Percentiles rank a stretch among this genome's conserved stretches.
phyloP scores from a whole-genome alignment of 2,888 invertebrate species.

The Napeogenes sylphis region DNA sequence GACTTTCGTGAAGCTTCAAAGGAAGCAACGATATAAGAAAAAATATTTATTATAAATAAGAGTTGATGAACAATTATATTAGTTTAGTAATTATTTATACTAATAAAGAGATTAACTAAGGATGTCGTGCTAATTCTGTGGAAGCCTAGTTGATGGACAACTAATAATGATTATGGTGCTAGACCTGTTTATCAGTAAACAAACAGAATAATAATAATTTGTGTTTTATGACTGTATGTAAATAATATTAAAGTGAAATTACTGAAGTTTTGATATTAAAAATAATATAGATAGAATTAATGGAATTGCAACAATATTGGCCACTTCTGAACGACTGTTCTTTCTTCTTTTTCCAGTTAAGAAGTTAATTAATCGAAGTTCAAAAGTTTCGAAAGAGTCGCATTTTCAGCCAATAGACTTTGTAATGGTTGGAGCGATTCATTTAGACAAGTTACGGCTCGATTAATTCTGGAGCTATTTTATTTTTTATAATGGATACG shows the following conservation, averaged over 20 bases:
- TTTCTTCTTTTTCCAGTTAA: conserved; percentile 36
- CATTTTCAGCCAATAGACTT: conserved; percentile 35
- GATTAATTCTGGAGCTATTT: conserved; percentile 1
- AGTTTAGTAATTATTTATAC: no score
- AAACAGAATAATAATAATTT: no score
- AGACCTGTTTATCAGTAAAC: no score
- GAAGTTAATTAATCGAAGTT: conserved; percentile 48
- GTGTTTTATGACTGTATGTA: no score
- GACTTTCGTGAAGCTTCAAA: neutral
- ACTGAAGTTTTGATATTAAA: neutral
- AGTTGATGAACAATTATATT: no score
- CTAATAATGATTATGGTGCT: no score
- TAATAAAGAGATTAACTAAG: no score
- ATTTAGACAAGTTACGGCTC: conserved; percentile 3
- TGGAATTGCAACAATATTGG: conserved; percentile 30
- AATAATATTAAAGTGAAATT: no score
- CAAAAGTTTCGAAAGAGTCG: conserved; percentile 28
- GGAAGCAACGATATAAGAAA: conserved; percentile 1
- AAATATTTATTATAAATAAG: no score
- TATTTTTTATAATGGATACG: neutral
- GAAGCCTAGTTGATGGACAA: no score
- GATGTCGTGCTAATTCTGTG: no score
- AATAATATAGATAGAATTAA: conserved; percentile 1
- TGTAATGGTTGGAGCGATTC: conserved; percentile 8
- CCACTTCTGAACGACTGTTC: conserved; percentile 10